Evolutionary conservation across 2,888 invertebrate genomes (phyloP), one percentile per base, ranked within the genome.

Genomic region (Andrena haemorrhoa): DNA sequence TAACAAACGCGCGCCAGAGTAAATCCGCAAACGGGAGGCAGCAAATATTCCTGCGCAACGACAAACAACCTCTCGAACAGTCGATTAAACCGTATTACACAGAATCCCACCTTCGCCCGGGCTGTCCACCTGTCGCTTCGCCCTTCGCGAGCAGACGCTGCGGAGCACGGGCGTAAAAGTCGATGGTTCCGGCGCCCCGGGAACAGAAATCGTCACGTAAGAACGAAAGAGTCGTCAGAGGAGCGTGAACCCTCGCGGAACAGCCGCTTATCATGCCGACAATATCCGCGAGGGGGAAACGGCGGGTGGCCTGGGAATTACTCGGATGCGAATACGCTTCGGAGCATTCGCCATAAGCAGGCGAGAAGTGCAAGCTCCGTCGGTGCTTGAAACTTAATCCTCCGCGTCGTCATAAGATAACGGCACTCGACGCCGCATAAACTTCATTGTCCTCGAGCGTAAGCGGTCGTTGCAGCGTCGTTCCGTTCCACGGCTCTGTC

Each of bases 361-460:
- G 60, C 72, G 84, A 76, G 83, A 73, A 83, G 79, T 73, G 89
- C 83, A 86, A 86, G 85, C 88, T 85, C 82, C 74, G 82, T 60
- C 72, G 85, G 81, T 85, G 81, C 89, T 87, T 77, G 83, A 85
- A 88, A 90, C 90, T 90, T 90, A 90, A 91, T 90, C 90, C 89
- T 83, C 68, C 84, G 87, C 86, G 85, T 86, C 86, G 89, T 86
- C 89, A 84, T 87, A 89, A 90, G 90, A 91, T 91, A 90, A 90
- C 88, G 83, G 85, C 79, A 80, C 84, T 84, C 83, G 78, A 81
- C 86, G 84, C 86, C 88, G 86, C 86, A 86, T 88, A 89, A 90
- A 88, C 88, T 90, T 86, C 89, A 89, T 90, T 90, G 89, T 90
- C 84, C 85, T 72, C 65, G 58, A 61, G 81, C n/a, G 65, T 83